Evolutionary conservation across 2,113 vertebrate genomes (phyloP), one percentile per base, ranked within the genome.

Genomic region (Lagenorhynchus albirostris): DNA sequence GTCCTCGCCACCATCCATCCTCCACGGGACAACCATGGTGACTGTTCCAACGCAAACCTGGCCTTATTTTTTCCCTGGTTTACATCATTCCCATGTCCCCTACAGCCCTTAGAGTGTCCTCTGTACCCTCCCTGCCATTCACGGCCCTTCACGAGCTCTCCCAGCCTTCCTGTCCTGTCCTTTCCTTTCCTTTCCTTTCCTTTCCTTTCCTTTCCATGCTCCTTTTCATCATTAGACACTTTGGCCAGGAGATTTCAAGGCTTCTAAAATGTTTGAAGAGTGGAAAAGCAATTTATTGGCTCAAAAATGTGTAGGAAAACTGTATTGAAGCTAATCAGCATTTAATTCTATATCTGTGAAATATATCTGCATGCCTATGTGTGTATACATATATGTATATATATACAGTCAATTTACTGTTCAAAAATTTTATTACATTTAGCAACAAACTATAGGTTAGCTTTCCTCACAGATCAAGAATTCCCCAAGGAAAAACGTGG

Each of bases 391-490:
- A 62, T 26, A 36, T 20, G 15, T 68, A 12, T 41, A 23, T 76
- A 82, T 86, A 38, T 86, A 2, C 63, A 31, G n/a, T 55, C 33
- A 80, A 73, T 79, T 55, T 92, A n/a, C 26, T 36, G 8, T 68
- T 67, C 14, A 93, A 71, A 77, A 18, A 25, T 95, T 62, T 94
- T 10, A 86, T 93, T 82, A 36, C 17, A 36, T 33, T 87, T 95
- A 70, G 77, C 84, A 68, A 47, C 58, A 92, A 97, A 68, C 17
- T 79, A 1, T 44, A 82, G 50, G 8, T 85, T 77, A 33, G n/a
- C 4, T 89, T 85, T 93, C 17, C 62, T 95, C 23, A 38, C n/a
- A 84, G 70, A 71, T 44, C 36, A 63, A 58, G 33, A 93, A 89
- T 89, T 68, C 73, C 44, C 36, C 36, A 47, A 80, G 65, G 74